Percentiles rank a stretch among this genome's conserved stretches.
Evolutionary conservation across 1,140 invertebrate genomes (phyloP).

Genomic region (Ceratosolen solmsi): DNA sequence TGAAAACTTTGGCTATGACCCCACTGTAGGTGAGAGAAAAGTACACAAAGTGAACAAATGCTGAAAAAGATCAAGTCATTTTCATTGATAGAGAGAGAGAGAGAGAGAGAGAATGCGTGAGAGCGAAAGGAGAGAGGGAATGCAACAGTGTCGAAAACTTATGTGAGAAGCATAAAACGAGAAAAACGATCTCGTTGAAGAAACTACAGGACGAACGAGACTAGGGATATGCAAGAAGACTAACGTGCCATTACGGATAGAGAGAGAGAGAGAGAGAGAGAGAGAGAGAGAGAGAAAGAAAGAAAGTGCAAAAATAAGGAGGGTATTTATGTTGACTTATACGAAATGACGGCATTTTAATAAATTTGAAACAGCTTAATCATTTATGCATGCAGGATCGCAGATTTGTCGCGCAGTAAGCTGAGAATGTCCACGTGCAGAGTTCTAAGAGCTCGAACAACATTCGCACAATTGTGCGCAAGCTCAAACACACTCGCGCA

Average conservation of each 20-base stretch:
- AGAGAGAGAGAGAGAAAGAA: not conserved
- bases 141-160: too few relatives aligned
- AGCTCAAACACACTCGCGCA: too few relatives aligned
- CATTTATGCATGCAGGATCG: constrained; percentile 74
- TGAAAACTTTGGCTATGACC: not conserved
- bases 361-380: constrained; percentile 73
- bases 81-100: not conserved
- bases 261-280: not conserved
- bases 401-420: constrained; percentile 73
- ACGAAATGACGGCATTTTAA: constrained; percentile 71
- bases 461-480: too few relatives aligned
- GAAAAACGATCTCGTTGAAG: constrained; percentile 2
- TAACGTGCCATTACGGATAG: not conserved
- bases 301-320: too few relatives aligned
- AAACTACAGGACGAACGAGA: not conserved
- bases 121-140: too few relatives aligned
- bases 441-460: constrained; percentile 46
- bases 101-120: not conserved
- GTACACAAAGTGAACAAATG: not conserved
- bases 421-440: constrained; percentile 73
- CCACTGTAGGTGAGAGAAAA: not conserved
- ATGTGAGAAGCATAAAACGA: too few relatives aligned
- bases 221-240: not conserved
- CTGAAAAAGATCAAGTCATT: not conserved
- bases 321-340: not conserved